Evolutionary conservation across 2,797 vertebrate genomes (phyloP).

Genomic region (Choloepus didactylus): DNA sequence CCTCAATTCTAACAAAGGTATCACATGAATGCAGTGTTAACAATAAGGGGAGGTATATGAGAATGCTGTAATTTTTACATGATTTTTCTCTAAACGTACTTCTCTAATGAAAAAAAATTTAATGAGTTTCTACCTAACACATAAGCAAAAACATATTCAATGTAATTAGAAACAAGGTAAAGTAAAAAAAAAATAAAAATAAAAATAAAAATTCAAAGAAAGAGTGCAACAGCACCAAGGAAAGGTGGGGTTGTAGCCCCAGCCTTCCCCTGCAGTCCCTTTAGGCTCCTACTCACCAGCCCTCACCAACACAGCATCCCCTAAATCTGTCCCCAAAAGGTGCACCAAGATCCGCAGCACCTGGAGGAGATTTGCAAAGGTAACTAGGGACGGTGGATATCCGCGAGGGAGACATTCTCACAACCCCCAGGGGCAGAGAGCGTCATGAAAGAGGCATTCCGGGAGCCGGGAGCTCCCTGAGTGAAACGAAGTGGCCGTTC

Average conservation of each 20-base stretch:
- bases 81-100: no score
- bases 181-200: no score
- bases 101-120: no score
- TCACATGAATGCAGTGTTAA: no score
- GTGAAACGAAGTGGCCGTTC: not conserved
- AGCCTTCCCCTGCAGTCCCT: not conserved
- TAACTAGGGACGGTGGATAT: not conserved
- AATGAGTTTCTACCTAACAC: no score
- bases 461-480: not conserved
- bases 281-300: not conserved
- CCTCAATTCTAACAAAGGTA: no score
- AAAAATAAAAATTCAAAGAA: no score
- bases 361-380: not conserved
- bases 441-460: not conserved
- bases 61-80: no score
- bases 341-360: accelerated
- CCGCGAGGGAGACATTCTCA: not conserved
- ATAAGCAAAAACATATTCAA: no score
- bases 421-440: not conserved
- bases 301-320: not conserved
- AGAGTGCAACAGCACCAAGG: not conserved
- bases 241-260: accelerated
- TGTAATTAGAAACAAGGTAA: no score
- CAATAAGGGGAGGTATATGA: no score
- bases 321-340: not conserved